These are phyloP conservation scores for Thrips palmi DNA, from an alignment of 1,140 invertebrate genomes.

Conservation along the genomic window DNA sequence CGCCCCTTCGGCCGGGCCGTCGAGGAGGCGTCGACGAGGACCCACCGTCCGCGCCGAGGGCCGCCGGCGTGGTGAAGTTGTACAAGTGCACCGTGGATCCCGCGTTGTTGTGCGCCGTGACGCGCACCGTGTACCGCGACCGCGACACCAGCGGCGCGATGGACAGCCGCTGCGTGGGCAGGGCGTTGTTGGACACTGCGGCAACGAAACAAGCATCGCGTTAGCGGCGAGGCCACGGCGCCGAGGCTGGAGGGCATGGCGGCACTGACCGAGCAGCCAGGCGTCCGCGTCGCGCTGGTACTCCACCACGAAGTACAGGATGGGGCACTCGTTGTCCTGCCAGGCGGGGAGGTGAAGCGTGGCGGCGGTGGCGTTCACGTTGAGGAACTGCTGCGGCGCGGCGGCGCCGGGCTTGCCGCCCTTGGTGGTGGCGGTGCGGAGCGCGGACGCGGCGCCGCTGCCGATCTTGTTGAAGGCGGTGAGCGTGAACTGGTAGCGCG, in stretches of 20 bases:
- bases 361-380: constrained; percentile 38
- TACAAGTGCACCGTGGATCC: too few relatives aligned
- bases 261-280: constrained; percentile 28
- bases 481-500: constrained; percentile 33
- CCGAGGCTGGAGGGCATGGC: too few relatives aligned
- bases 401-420: constrained; percentile 34
- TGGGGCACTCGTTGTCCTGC: constrained; percentile 43
- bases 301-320: too few relatives aligned
- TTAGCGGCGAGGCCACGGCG: too few relatives aligned
- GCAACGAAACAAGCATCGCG: constrained; percentile 8
- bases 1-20: too few relatives aligned
- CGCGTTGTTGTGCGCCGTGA: too few relatives aligned
- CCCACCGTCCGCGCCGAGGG: too few relatives aligned
- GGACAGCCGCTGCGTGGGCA: constrained; percentile 28
- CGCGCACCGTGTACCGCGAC: too few relatives aligned
- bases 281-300: constrained; percentile 44
- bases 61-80: too few relatives aligned
- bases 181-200: constrained; percentile 29
- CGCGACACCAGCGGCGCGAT: too few relatives aligned
- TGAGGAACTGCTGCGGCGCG: constrained; percentile 27
- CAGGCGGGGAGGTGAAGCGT: constrained; percentile 38
- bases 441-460: constrained; percentile 29
- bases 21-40: too few relatives aligned
- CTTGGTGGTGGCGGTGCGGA: constrained; percentile 32
- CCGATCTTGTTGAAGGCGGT: constrained; percentile 34